Conservation (phyloP, 2,797 vertebrate species). For the Trematocara caparti region DNA sequence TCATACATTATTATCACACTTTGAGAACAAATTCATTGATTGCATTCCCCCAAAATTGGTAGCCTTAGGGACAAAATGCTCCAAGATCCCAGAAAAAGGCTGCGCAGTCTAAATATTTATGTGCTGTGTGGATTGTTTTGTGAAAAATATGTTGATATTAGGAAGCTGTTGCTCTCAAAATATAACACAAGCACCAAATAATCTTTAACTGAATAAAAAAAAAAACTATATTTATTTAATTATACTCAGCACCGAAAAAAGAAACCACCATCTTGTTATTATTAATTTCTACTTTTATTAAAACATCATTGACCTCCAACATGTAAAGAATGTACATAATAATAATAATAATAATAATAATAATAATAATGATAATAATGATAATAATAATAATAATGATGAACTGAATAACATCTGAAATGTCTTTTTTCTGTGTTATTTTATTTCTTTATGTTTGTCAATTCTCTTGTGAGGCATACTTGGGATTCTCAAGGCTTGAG, state of each 20-base stretch:
- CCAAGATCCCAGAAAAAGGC: neutral
- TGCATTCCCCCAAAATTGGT: slow-evolving; percentile 6
- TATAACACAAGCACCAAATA: neutral
- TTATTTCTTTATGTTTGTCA: slow-evolving; percentile 32
- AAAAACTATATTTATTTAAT: neutral
- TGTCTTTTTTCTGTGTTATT: slow-evolving; percentile 39
- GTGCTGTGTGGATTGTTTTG: neutral
- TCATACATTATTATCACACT: slow-evolving; percentile 41
- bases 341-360: slow-evolving; percentile 59
- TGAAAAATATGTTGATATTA: neutral
- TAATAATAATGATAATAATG: slow-evolving; percentile 45
- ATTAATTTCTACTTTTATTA: slow-evolving; percentile 71
- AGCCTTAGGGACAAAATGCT: slow-evolving; percentile 11
- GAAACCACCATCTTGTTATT: slow-evolving; percentile 1
- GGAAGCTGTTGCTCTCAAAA: neutral
- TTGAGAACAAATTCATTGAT: slow-evolving; percentile 27
- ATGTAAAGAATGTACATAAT: slow-evolving; percentile 75
- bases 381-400: slow-evolving; percentile 48
- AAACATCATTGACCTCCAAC: slow-evolving; percentile 71
- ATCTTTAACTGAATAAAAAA: neutral
- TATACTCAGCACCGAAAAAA: neutral
- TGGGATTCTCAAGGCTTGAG: slow-evolving; percentile 61
- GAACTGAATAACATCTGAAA: slow-evolving; percentile 48
- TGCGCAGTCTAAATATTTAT: slow-evolving; percentile 31
- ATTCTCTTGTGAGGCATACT: slow-evolving; percentile 33